A percentile compares a stretch with the other conserved stretches of the same genome.
Evolutionary conservation across 2,888 invertebrate species (phyloP).

Genomic region (Steinernema scapterisci): DNA sequence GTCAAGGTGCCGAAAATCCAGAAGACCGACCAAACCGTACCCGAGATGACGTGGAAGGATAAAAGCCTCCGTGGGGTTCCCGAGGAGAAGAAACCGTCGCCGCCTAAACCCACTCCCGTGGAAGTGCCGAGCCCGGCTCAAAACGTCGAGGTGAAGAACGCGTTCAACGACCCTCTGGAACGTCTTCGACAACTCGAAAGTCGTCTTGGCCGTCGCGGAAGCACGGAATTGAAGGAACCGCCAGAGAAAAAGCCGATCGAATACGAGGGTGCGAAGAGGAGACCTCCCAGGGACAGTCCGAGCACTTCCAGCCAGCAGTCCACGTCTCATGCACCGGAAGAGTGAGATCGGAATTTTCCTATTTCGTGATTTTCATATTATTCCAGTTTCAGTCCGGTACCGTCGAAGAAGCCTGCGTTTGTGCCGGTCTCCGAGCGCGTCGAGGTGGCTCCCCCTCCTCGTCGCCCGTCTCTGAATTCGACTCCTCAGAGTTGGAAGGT

Average conservation of each 20-base stretch:
- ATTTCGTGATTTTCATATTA: neutral
- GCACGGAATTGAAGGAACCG: constrained; percentile 44
- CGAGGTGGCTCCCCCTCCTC: constrained; percentile 29
- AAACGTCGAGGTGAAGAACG: constrained; percentile 36
- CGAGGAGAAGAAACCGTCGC: constrained; percentile 39
- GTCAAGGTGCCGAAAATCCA: constrained; percentile 63
- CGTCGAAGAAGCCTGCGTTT: constrained; percentile 44
- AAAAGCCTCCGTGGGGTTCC: constrained; percentile 56
- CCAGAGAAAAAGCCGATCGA: constrained; percentile 37
- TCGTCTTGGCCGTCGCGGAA: constrained; percentile 41
- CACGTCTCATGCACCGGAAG: neutral
- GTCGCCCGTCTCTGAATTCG: constrained; percentile 10
- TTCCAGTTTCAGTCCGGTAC: constrained; percentile 2
- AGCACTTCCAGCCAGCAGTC: constrained; percentile 16
- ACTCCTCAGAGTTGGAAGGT: constrained; percentile 47
- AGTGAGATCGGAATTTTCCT: neutral
- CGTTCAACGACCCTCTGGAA: constrained; percentile 63
- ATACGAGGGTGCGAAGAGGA: constrained; percentile 1
- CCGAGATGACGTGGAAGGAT: constrained; percentile 60
- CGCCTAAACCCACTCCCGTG: neutral
- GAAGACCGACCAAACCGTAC: constrained; percentile 42
- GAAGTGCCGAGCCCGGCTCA: neutral
- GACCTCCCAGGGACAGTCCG: constrained; percentile 22
- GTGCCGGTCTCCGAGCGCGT: constrained; percentile 49
- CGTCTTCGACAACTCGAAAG: constrained; percentile 64